Evolutionary conservation across 2,797 vertebrate species (phyloP), one percentile per base, ranked within the genome.

Genomic region (Amblyopsis hoosieri): DNA sequence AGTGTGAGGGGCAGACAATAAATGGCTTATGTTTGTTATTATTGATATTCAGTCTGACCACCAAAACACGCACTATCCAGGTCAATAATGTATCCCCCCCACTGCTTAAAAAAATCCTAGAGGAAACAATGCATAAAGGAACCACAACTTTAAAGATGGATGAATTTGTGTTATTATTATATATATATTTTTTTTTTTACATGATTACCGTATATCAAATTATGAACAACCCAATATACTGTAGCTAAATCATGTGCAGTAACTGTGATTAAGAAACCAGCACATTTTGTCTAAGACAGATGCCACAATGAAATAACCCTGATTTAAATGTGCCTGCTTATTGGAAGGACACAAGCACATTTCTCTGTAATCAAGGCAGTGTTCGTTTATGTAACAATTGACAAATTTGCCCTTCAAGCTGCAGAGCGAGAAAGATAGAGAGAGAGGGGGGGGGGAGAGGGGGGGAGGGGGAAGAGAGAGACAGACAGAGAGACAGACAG

Each of bases 401-500:
- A 86, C 79, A 79, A 76, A 78, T 87, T 64, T 88, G 89, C 79
- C 86, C 86, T 89, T 88, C 82, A 85, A 87, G 72, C 80, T 55
- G 46, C 12, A 58, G 17, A 60, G 31, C 71, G 65, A 71, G 60
- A 66, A 6, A 37, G 5, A 37, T 3, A 5, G 15, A 13, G 15
- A 29, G 14, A 11, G n/a, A 0, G 13, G 37, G 54, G 2, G 31
- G 12, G 60, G 42, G n/a, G 45, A 45, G 15, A 13, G 3, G 17
- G 19, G 10, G 61, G 29, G 23, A 63, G 53, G 71, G 12, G 54
- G 19, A 54, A 62, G 45, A 60, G 31, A 72, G 65, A 71, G 60
- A 66, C 8, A 37, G 5, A 37, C 5, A 5, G 15, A 13, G 15
- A 19, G 37, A 59, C 11, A 48, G 31, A 42, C 13, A 6, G n/a